Base-by-base conservation (phyloP, 2,888 invertebrate species). In the Drosophila birchii region DNA sequence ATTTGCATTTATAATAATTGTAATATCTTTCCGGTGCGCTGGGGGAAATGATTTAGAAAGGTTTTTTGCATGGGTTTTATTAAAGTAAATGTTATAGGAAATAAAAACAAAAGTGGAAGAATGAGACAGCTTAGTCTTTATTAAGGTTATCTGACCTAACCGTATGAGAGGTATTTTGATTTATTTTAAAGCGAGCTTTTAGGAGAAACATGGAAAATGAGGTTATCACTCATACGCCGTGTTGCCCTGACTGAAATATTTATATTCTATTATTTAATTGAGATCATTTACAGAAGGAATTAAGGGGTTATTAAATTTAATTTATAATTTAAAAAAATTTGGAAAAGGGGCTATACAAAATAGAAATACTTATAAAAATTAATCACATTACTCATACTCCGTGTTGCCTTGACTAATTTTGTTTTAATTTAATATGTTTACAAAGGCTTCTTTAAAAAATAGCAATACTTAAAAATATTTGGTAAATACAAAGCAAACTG, bases 1-100 rank as follows among this genome's bases (percentile, higher is more conserved):
- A 51, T 51, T 51, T 51, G 51, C 51, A 51, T 51, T 51, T 51
- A 16, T 34, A 51, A 51, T 34, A 51, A 51, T 36, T 34, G 34
- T 36, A 51, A 51, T 51, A 23, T 51, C 20, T 20, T 36, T 23
- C 20, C 32, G 34, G 29, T 47, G 47, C n/a, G 26, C 34, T 5
- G 20, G 20, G 51, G 51, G 34, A 51, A 51, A 51, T 51, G 51
- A 51, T 51, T 51, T 51, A 34, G 34, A 36, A 23, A 51, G 51
- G 51, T 20, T 36, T 36, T 34, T 23, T 12, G 0, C 51, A 20
- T 14, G 34, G 20, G 23, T 44, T 44, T 47, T 47, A 47, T 47
- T 29, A 11, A 6, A 26, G 18, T 49, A 32, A 6, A 8, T 12
- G 7, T 32, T n/a, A n/a, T 29, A 3, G 1, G 11, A n/a, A 5